Evolutionary conservation across 2,113 vertebrate genomes (phyloP), one percentile per base, ranked within the genome.

Genomic region (Silurus meridionalis): DNA sequence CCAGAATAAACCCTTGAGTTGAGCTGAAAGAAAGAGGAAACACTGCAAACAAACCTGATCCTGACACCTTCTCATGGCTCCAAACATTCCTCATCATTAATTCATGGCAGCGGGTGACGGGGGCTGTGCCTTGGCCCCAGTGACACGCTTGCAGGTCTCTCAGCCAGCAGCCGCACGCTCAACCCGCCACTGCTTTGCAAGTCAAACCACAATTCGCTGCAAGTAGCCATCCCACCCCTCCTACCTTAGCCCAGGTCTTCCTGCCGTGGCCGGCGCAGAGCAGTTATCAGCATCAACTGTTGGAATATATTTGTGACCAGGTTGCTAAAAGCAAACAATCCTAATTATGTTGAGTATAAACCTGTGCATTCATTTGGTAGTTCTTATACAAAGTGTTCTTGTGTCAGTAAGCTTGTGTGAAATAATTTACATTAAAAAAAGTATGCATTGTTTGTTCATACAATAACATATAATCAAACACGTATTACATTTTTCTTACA

Each of bases 31-130:
- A 87, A 89, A 88, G 87, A 92, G 88, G 91, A 92, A 93, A 92
- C 88, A 88, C 85, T 60, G 90, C 93, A 92, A 89, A 94, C 94
- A 92, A 94, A 94, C 94, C 94, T 93, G 94, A 95, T 96, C 94
- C 94, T 89, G 91, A 95, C 93, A 93, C 95, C 94, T 94, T 91
- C 92, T 93, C 92, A 89, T 92, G 92, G 91, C 92, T 92, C 88
- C 86, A 92, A 94, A 94, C 93, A 94, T 95, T 93, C 91, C 92
- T 93, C 91, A 95, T 95, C 91, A 95, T 92, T 94, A 93, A 95
- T 95, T 95, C 94, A 95, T 95, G 93, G 88, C 87, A 91, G 90
- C 90, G 91, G 94, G 94, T 93, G 93, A 94, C 90, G 83, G 92
- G 91, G 93, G 89, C 92, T 52, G 72, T 86, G 85, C 78, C 84